Evolutionary conservation across 2,113 vertebrate genomes (phyloP), one percentile per base, ranked within the genome.

Genomic region (Engystomops pustulosus): DNA sequence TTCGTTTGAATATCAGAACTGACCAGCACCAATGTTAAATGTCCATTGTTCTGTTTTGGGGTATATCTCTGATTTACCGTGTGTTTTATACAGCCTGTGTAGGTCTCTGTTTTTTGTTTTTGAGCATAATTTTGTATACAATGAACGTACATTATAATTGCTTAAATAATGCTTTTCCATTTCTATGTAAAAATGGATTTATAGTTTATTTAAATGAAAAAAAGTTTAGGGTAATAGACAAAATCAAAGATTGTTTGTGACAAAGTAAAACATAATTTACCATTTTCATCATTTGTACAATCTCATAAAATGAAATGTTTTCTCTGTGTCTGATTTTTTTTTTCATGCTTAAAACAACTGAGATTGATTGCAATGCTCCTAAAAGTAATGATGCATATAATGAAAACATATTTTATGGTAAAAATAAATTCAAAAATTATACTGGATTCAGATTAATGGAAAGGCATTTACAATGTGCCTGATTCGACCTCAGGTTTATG

Each of bases 351-450:
- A 90, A 91, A 90, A 89, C 86, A 86, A 87, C 77, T 60, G 89
- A 94, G 91, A 94, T 92, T 91, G 93, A 94, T 93, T 91, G 90
- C 82, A 90, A 86, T 90, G 89, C 85, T 88, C 90, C 88, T 94
- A 91, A 94, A 94, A 91, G 89, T 93, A 95, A 95, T 94, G 94
- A 92, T 87, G 91, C 91, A 0, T 94, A 92, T 94, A 92, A 95
- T 93, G 93, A 93, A 94, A 94, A 87, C 91, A 92, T 89, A 92
- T 90, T 94, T 93, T 92, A 91, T 90, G 90, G 90, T 90, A 87
- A 93, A 94, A 93, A 90, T 91, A 91, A 20, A 88, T 87, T n/a
- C 89, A 89, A 91, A 91, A 92, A 80, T 92, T 90, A 91, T 90
- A 91, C 88, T 91, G 88, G 88, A 90, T 91, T 87, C 69, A 87